phyloP scores from a whole-genome alignment of 2,113 vertebrate species.

The Romanogobio albipinnatus region DNA sequence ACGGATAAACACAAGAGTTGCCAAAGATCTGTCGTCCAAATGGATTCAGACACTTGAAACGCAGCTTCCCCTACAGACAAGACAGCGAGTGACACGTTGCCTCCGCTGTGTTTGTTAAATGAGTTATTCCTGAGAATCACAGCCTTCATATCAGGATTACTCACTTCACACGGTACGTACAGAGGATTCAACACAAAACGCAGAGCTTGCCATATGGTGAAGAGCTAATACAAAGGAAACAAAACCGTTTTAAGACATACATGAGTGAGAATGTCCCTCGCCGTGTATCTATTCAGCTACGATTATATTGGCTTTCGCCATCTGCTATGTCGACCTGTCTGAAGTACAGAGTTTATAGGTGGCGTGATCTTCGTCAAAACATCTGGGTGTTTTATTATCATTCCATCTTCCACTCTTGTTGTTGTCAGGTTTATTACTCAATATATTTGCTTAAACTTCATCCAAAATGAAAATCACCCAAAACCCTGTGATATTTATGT shows the following conservation, averaged over 20 bases:
- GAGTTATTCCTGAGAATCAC: conserved; percentile 5
- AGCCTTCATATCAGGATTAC: neutral
- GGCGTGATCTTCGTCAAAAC: neutral
- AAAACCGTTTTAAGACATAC: neutral
- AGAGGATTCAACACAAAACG: neutral
- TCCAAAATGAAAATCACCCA: neutral
- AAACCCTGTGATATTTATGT: neutral
- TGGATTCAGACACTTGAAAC: conserved; percentile 48
- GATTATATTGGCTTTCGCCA: neutral
- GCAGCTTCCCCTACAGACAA: conserved; percentile 39
- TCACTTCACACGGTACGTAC: conserved; percentile 10
- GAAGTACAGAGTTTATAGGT: neutral
- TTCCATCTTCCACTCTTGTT: neutral
- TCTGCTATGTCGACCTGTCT: neutral
- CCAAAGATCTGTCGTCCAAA: conserved; percentile 80
- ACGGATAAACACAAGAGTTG: conserved; percentile 71
- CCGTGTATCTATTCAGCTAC: neutral
- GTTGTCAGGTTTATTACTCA: neutral
- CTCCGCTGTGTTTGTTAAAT: conserved; percentile 27
- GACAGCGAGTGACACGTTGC: conserved; percentile 31
- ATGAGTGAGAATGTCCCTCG: neutral
- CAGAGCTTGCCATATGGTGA: neutral
- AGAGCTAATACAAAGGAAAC: conserved; percentile 12
- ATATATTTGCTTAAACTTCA: too few species aligned
- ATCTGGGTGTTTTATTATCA: neutral